phyloP scores from a whole-genome alignment of 2,113 vertebrate genomes.

The Cephalopterus ornatus region DNA sequence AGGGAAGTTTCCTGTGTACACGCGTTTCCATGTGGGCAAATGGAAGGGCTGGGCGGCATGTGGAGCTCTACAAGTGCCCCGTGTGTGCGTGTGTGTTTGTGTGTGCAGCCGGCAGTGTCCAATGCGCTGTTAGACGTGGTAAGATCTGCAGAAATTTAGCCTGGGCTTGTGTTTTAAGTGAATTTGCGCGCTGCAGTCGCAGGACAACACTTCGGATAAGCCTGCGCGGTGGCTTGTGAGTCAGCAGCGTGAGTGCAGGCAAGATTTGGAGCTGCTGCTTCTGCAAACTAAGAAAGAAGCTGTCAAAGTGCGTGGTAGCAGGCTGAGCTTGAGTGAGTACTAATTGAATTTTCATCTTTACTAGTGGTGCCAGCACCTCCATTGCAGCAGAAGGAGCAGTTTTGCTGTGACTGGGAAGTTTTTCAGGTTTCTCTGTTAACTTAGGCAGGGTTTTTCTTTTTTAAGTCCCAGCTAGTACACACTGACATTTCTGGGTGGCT shows the following conservation, averaged over 20 bases:
- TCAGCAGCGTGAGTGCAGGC: background rate
- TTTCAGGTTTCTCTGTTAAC: background rate
- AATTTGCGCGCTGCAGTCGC: background rate
- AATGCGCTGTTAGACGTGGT: accelerated
- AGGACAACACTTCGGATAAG: background rate
- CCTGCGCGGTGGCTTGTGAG: background rate
- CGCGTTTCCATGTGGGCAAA: accelerated
- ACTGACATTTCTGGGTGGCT: accelerated
- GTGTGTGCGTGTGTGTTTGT: accelerated
- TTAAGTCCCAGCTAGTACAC: accelerated
- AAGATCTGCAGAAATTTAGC: background rate
- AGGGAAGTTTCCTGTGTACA: accelerated
- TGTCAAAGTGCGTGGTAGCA: background rate
- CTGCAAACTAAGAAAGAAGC: background rate
- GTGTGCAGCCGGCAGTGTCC: background rate
- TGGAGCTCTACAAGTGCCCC: background rate
- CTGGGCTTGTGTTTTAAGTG: accelerated
- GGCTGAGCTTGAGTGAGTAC: background rate
- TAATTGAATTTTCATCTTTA: background rate
- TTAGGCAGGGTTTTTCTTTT: background rate
- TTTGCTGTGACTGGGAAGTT: accelerated
- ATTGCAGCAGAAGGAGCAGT: background rate
- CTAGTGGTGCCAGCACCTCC: background rate
- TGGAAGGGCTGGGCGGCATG: background rate
- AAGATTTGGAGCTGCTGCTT: background rate